These are phyloP conservation scores for Apeltes quadracus DNA, from an alignment of 2,113 vertebrate species.

Conservation along the genomic window DNA sequence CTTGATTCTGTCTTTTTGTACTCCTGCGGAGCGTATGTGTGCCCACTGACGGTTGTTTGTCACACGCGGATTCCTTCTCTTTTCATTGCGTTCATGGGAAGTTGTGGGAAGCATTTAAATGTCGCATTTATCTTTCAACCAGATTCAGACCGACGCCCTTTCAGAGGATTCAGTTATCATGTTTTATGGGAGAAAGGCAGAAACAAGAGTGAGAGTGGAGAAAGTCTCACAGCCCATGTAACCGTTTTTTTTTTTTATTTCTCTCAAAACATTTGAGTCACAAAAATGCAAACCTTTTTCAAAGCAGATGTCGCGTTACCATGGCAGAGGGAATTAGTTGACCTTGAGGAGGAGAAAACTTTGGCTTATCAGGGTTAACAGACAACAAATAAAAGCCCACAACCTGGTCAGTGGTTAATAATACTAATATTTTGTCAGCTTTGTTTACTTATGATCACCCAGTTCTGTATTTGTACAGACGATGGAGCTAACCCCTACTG, in stretches of 20 bases:
- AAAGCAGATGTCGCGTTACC: background rate
- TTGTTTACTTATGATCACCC: slow-evolving; percentile 13
- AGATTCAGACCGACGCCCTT: slow-evolving; percentile 15
- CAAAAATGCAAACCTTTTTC: background rate
- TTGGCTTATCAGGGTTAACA: slow-evolving; percentile 52
- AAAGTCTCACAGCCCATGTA: background rate
- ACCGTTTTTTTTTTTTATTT: background rate
- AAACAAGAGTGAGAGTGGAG: slow-evolving; percentile 2
- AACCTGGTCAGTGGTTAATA: background rate
- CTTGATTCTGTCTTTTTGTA: background rate
- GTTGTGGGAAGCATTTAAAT: background rate
- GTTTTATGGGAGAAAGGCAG: background rate
- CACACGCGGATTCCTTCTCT: slow-evolving; percentile 33
- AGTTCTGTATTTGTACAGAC: background rate
- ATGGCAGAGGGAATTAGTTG: slow-evolving; percentile 16
- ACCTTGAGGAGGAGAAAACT: slow-evolving; percentile 47
- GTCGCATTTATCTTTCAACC: slow-evolving; percentile 37
- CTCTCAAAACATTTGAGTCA: background rate
- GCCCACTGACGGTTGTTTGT: slow-evolving; percentile 43
- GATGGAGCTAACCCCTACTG: background rate
- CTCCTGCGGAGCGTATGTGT: background rate
- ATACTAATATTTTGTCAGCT: slow-evolving; percentile 10
- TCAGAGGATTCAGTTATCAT: background rate
- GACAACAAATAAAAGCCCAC: background rate
- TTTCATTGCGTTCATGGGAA: slow-evolving; percentile 9